Conservation (phyloP, 1,140 invertebrate species). For the Oryzaephilus surinamensis region DNA sequence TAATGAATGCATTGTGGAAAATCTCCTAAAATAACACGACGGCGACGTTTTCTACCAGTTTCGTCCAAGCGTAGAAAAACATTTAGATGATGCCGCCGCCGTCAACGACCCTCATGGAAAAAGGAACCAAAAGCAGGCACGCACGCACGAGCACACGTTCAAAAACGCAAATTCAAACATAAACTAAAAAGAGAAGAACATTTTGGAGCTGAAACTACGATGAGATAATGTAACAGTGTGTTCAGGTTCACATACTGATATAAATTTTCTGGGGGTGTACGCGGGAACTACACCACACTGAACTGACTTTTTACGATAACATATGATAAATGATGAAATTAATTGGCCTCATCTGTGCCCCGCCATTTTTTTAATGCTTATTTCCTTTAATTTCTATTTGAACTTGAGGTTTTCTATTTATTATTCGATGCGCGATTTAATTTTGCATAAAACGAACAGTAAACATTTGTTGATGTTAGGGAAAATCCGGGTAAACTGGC, state of each 20-base stretch:
- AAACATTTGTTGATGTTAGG: too few relatives aligned
- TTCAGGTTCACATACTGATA: constrained; percentile 9
- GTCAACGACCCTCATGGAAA: constrained; percentile 2
- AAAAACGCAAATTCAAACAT: not conserved
- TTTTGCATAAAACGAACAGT: too few relatives aligned
- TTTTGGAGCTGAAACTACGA: too few relatives aligned
- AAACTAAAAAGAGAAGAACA: constrained; percentile 1
- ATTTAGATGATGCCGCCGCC: constrained; percentile 7
- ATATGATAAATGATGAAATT: constrained; percentile 9
- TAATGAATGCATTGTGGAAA: constrained; percentile 6
- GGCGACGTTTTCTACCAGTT: too few relatives aligned
- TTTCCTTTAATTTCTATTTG: constrained; percentile 7
- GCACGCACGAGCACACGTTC: not conserved
- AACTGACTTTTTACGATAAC: constrained; percentile 9
- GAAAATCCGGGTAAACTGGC: too few relatives aligned
- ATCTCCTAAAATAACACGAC: constrained; percentile 8
- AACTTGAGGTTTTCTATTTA: constrained; percentile 1
- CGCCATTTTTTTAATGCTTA: too few relatives aligned
- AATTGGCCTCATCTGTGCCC: too few relatives aligned
- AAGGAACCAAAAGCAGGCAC: constrained; percentile 1
- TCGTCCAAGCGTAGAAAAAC: too few relatives aligned
- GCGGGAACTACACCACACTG: constrained; percentile 9
- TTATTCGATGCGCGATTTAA: too few relatives aligned
- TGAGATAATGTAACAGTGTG: constrained; percentile 10
- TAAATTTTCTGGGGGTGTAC: constrained; percentile 11